Conservation (phyloP, 2,113 vertebrate genomes). For the Siniperca knerii region DNA sequence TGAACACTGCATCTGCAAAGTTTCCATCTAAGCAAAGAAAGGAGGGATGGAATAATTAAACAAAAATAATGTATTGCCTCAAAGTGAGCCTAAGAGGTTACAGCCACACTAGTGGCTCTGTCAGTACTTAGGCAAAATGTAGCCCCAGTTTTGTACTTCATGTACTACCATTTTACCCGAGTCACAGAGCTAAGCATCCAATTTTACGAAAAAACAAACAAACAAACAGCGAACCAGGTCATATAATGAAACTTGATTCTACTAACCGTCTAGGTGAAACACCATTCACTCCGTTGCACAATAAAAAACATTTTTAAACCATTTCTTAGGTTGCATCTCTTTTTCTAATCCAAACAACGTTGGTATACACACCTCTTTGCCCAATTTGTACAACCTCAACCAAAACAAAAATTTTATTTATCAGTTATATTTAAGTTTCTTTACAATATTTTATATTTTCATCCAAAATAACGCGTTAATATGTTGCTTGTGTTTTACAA, state of each 20-base stretch:
- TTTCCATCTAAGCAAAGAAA: conserved; percentile 88
- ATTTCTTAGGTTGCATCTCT: not conserved
- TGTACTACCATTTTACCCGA: not conserved
- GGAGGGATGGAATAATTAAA: not conserved
- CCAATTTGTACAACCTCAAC: too few species aligned
- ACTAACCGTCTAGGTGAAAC: not conserved
- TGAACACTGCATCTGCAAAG: conserved; percentile 98
- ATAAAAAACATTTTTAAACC: not conserved
- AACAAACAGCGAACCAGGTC: too few species aligned
- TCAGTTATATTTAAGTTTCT: not conserved
- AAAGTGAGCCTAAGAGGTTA: not conserved
- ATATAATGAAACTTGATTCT: not conserved
- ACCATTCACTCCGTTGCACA: too few species aligned
- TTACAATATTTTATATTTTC: too few species aligned
- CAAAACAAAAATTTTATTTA: not conserved
- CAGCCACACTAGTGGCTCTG: not conserved
- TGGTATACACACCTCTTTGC: not conserved
- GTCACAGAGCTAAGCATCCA: not conserved
- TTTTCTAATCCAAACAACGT: not conserved
- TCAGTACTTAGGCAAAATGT: not conserved
- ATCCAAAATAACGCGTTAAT: too few species aligned
- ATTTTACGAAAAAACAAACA: too few species aligned
- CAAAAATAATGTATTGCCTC: not conserved
- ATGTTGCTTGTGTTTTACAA: too few species aligned
- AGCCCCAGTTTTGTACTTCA: not conserved